A percentile compares a stretch with the other conserved stretches of the same genome.
Conservation (phyloP, 2,888 invertebrate genomes). For the Hemicrepidius hirtus region DNA sequence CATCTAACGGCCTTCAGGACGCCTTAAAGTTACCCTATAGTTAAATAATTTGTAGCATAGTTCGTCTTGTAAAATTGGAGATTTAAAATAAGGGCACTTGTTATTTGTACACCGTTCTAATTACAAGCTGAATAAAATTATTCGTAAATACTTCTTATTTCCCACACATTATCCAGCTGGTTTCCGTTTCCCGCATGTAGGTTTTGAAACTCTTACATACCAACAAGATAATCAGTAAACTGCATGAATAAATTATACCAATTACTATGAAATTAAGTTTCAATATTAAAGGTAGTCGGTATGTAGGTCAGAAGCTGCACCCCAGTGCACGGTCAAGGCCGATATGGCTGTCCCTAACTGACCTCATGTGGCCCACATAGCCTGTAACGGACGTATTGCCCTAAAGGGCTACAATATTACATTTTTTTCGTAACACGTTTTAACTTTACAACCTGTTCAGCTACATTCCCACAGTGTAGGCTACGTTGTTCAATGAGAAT, state of each 20-base stretch:
- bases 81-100: too few species aligned
- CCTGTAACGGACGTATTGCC: constrained; percentile 54
- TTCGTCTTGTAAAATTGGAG: too few species aligned
- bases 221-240: too few species aligned
- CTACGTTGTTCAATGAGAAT: constrained; percentile 27
- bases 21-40: too few species aligned
- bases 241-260: not conserved
- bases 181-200: too few species aligned
- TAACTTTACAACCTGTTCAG: constrained; percentile 29
- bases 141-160: too few species aligned
- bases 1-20: too few species aligned
- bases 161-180: too few species aligned
- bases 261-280: not conserved
- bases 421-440: constrained; percentile 24
- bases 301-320: constrained; percentile 56
- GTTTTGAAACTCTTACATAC: too few species aligned
- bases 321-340: constrained; percentile 58
- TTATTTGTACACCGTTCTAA: too few species aligned
- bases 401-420: constrained; percentile 47
- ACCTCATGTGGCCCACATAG: constrained; percentile 52
- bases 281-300: not conserved
- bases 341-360: constrained; percentile 48
- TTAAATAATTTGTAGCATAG: too few species aligned
- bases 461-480: constrained; percentile 30
- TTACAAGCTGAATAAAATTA: too few species aligned